A percentile compares a stretch with the other conserved stretches of the same genome.
Conservation (phyloP, 1,140 invertebrate genomes). For the Hestina assimilis region DNA sequence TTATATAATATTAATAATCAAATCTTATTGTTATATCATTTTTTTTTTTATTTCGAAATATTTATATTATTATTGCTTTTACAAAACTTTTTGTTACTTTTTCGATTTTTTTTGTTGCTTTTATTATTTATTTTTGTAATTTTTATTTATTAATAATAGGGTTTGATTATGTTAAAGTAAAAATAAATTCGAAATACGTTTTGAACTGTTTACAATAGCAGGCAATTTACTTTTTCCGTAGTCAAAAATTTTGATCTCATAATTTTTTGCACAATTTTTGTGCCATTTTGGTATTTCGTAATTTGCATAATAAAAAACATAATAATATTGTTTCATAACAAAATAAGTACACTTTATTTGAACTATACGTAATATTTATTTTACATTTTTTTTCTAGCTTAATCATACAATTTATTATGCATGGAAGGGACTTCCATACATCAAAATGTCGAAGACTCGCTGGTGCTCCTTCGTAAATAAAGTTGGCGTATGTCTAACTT, state of each 20-base stretch:
- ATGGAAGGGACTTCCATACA: no score
- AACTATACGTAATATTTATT: conserved; percentile 25
- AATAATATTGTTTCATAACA: conserved; percentile 42
- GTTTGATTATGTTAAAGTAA: conserved; percentile 36
- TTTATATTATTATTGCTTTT: background rate
- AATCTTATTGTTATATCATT: conserved; percentile 40
- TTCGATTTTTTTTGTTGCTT: conserved; percentile 17
- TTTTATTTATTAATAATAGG: conserved; percentile 37
- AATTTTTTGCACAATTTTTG: conserved; percentile 54
- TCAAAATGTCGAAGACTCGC: no score
- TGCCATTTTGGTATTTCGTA: conserved; percentile 53
- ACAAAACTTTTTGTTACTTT: conserved; percentile 5
- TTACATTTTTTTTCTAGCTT: conserved; percentile 7
- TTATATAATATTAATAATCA: conserved; percentile 32
- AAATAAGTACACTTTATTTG: conserved; percentile 31
- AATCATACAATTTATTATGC: conserved; percentile 25
- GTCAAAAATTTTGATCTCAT: conserved; percentile 71
- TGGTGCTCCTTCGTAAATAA: no score
- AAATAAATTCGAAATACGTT: conserved; percentile 37
- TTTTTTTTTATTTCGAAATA: background rate
- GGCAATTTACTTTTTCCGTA: conserved; percentile 63
- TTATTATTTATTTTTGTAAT: conserved; percentile 10
- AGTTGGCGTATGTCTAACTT: no score
- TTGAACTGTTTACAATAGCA: conserved; percentile 55
- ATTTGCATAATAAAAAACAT: conserved; percentile 64